These are phyloP conservation scores for Nomada goodeniana DNA, from an alignment of 2,888 invertebrate species.

Conservation along the genomic window DNA sequence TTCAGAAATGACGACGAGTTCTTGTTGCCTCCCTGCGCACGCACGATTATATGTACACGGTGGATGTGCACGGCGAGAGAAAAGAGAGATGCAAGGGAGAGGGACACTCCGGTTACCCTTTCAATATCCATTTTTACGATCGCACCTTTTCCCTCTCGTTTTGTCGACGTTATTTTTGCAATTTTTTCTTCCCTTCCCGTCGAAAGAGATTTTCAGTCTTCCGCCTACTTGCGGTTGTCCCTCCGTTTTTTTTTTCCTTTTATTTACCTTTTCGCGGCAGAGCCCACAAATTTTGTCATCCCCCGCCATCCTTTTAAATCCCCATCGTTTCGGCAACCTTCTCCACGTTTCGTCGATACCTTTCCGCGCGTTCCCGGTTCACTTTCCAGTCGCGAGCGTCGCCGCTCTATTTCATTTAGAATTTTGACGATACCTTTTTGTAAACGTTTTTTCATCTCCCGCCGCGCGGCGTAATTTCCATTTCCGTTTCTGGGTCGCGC, in stretches of 20 bases:
- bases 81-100: neutral
- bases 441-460: neutral
- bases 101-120: too few species aligned
- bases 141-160: too few species aligned
- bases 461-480: constrained; percentile 29
- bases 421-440: neutral
- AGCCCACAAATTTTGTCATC: neutral
- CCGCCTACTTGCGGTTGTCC: neutral
- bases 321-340: neutral
- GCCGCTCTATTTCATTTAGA: neutral
- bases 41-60: constrained; percentile 53
- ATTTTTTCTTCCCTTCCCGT: too few species aligned
- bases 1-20: constrained; percentile 77
- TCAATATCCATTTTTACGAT: too few species aligned
- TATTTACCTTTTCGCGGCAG: neutral
- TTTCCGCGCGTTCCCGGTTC: too few species aligned
- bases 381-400: neutral
- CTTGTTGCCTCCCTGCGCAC: constrained; percentile 65
- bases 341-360: neutral
- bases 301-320: too few species aligned
- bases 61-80: constrained; percentile 24
- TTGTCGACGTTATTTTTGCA: too few species aligned
- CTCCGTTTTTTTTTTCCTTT: neutral
- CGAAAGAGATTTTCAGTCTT: too few species aligned
- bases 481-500: constrained; percentile 43